Evolutionary conservation across 2,797 vertebrate genomes (phyloP), one percentile per base, ranked within the genome.

Genomic region (Takifugu ocellatus): DNA sequence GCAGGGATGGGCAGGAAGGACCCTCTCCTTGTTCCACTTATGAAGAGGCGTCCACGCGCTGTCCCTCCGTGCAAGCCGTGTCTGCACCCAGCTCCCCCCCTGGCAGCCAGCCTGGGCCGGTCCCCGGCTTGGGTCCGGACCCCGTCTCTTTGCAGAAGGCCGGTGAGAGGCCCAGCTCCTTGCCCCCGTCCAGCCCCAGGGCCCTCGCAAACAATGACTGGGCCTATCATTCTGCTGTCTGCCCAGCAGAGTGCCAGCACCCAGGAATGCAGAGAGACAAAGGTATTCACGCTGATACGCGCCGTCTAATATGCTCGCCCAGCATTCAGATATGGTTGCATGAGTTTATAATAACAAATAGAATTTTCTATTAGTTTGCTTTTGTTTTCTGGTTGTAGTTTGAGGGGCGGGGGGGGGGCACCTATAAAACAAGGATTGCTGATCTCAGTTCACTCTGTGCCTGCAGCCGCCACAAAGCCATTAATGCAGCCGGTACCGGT

Each of bases 81-180:
- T 89, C 87, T 5, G 86, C 89, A 27, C 87, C 90, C 57, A 87
- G 87, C 70, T 88, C 88, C 42, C 90, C 90, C 60, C 83, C 83
- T 67, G 76, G 81, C 56, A n/a, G 84, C 1, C 82, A 77, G 61
- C 85, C 84, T 5, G 75, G 72, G 52, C 66, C 81, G 33, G 64
- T 71, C 69, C 65, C 81, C 17, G 81, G 81, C 63, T 51, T 70
- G 1, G 76, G 63, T 61, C 66, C 70, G 67, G 83, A 85, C 70
- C 74, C 64, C 36, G 82, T 77, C 59, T 57, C 87, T 45, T 43
- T 78, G 70, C 87, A 86, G 79, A 90, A 82, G 81, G 77, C 72
- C 49, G 74, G 61, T 52, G 81, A 81, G 75, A 86, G 87, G 87
- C 84, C 89, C 83, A 87, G 75, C 85, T 91, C 90, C 68, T 85